These are phyloP conservation scores for Caranx melampygus DNA, from an alignment of 2,113 vertebrate species.

Conservation along the genomic window DNA sequence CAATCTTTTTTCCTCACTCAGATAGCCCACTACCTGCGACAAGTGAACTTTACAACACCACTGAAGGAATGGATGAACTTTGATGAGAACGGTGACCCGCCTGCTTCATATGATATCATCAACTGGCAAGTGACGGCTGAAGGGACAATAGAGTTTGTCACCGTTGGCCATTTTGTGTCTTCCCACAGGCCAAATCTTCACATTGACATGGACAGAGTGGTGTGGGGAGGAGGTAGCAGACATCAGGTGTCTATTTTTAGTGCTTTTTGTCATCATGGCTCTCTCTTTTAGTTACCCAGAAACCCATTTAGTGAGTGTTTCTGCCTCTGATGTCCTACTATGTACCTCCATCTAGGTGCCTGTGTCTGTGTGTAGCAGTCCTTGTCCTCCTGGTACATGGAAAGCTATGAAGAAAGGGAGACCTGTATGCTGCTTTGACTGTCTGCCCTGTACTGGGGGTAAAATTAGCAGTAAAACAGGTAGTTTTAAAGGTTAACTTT, in stretches of 20 bases:
- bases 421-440: conserved; percentile 75
- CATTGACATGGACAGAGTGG: conserved; percentile 61
- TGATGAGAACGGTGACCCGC: conserved; percentile 71
- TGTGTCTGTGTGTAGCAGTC: conserved; percentile 65
- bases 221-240: conserved; percentile 62
- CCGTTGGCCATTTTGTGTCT: conserved; percentile 70
- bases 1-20: conserved; percentile 23
- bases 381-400: conserved; percentile 63
- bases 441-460: conserved; percentile 67
- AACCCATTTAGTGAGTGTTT: neutral
- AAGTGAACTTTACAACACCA: conserved; percentile 69
- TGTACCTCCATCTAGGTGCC: conserved; percentile 43
- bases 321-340: neutral
- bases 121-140: conserved; percentile 70
- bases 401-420: conserved; percentile 69
- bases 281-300: neutral
- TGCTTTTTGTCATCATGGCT: neutral
- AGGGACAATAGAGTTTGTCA: conserved; percentile 59
- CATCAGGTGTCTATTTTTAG: conserved; percentile 32
- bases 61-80: conserved; percentile 70
- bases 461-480: conserved; percentile 72
- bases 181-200: conserved; percentile 58
- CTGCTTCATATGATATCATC: conserved; percentile 75
- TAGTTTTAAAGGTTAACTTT: conserved; percentile 26
- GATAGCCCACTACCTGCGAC: conserved; percentile 69